A percentile compares a stretch with the other conserved stretches of the same genome.
These are phyloP conservation scores for Apantesis nais DNA, from an alignment of 2,888 invertebrate species.

Conservation along the genomic window DNA sequence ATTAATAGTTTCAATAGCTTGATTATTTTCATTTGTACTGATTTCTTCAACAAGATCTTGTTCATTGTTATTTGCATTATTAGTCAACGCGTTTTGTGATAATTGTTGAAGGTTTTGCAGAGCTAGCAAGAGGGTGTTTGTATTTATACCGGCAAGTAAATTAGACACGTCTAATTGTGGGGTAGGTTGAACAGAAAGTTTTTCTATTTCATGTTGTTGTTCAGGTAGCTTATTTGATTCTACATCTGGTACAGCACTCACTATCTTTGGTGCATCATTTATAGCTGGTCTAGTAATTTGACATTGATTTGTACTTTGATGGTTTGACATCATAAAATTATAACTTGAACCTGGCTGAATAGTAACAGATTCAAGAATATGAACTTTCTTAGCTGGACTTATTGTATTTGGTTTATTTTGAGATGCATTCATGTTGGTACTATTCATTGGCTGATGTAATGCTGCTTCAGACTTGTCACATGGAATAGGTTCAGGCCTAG, in stretches of 20 bases:
- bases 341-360: constrained; percentile 52
- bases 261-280: constrained; percentile 18
- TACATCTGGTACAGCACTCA: constrained; percentile 21
- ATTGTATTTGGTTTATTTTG: constrained; percentile 50
- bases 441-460: constrained; percentile 46
- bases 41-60: constrained; percentile 36
- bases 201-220: constrained; percentile 17
- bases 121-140: constrained; percentile 73
- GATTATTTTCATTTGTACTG: constrained; percentile 29
- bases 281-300: constrained; percentile 20
- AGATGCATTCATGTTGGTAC: constrained; percentile 17
- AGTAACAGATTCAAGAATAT: constrained; percentile 71
- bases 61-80: constrained; percentile 35
- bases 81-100: constrained; percentile 51
- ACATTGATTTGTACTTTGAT: constrained; percentile 23
- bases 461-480: constrained; percentile 60
- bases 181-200: constrained; percentile 40
- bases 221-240: constrained; percentile 27
- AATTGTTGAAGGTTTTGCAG: constrained; percentile 78
- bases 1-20: constrained; percentile 71
- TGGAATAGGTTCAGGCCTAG: constrained; percentile 51
- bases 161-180: constrained; percentile 65
- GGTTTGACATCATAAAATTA: constrained; percentile 13
- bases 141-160: constrained; percentile 74
- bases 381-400: constrained; percentile 68